Percentiles rank a stretch among this genome's conserved stretches.
phyloP scores from a whole-genome alignment of 2,797 vertebrate species.

The Mormyrops attenuatus region DNA sequence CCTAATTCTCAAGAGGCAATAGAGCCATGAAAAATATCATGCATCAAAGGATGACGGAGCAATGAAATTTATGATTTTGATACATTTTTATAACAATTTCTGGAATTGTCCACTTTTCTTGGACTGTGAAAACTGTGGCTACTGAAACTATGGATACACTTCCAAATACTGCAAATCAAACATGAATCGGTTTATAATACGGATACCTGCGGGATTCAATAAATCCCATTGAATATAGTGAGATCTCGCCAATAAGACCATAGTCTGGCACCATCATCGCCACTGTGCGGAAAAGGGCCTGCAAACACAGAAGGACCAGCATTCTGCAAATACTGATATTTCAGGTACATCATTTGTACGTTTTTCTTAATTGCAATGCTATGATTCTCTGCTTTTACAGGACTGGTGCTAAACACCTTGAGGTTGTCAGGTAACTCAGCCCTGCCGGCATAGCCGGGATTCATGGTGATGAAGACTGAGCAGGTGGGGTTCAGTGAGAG shows the following conservation, averaged over 20 bases:
- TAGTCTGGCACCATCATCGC: slow-evolving; percentile 98
- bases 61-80: not conserved
- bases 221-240: slow-evolving; percentile 93
- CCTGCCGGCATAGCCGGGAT: slow-evolving; percentile 88
- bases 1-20: not conserved
- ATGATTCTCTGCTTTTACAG: not conserved
- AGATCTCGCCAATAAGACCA: slow-evolving; percentile 88
- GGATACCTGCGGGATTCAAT: slow-evolving; percentile 82
- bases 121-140: not conserved
- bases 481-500: slow-evolving; percentile 85
- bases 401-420: slow-evolving; percentile 63
- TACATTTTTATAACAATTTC: not conserved
- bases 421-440: slow-evolving; percentile 90
- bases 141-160: not conserved
- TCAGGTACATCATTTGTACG: not conserved
- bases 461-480: slow-evolving; percentile 93
- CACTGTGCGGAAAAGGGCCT: slow-evolving; percentile 89
- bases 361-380: not conserved
- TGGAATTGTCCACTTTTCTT: not conserved
- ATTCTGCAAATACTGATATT: not conserved
- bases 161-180: not conserved
- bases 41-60: not conserved
- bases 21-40: not conserved
- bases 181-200: not conserved
- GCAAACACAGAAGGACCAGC: slow-evolving; percentile 15